Evolutionary conservation across 2,888 invertebrate species (phyloP), one percentile per base, ranked within the genome.

Genomic region (Harpalus rufipes): DNA sequence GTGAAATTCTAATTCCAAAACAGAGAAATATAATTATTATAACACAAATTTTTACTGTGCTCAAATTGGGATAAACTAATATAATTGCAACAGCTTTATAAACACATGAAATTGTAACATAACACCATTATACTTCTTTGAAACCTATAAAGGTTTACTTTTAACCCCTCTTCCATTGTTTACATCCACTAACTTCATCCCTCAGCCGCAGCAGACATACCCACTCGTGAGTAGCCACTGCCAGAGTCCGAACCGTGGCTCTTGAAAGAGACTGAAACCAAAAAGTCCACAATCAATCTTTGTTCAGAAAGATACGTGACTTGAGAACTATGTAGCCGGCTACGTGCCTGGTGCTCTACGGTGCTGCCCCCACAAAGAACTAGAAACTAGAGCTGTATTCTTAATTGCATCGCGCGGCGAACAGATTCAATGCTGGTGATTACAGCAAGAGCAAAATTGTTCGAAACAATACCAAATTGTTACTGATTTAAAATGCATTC

Each of bases 261-360:
- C 65, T 81, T 81, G 81, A 80, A 80, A 59, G 41, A 81, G 18
- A 41, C 81, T 61, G 51, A 44, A 61, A 81, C 63, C 63, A 72
- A 81, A 81, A 81, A 68, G 81, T 81, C 68, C 72, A 81, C 81
- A 81, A 81, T 81, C 81, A 81, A 81, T 81, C 81, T 68, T 81
- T 81, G 68, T 81, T 68, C 58, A 68, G 81, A 68, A 81, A 58
- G 61, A 51, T 58, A 72, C 81, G 81, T 81, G 81, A 81, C 81
- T 81, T 81, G 81, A 56, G 81, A 81, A 72, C 81, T 81, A 72
- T 81, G 81, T 81, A 72, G 51, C 41, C 41, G n/a, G 58, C 59
- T 81, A 81, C 81, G 81, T 81, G 81, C 41, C 41, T 12, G 78
- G 78, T 56, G 21, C 56, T 16, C 14, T 12, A 44, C 56, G n/a